phyloP scores from a whole-genome alignment of 1,140 invertebrate genomes.

The Drosophila serrata region DNA sequence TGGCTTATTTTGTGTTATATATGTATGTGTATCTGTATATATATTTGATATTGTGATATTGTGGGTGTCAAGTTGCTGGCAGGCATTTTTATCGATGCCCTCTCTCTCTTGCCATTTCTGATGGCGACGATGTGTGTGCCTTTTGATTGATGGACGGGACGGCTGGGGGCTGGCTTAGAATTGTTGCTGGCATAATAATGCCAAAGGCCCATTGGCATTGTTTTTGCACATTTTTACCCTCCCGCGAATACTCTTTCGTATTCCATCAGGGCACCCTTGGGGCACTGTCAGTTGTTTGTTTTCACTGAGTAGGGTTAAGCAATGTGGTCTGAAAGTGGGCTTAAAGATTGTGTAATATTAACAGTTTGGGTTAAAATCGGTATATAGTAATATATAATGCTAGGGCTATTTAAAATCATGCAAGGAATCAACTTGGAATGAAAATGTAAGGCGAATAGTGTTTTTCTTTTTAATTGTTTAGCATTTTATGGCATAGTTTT shows the following conservation, averaged over 20 bases:
- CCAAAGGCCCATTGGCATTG: slow-evolving; percentile 17
- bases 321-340: not conserved
- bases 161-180: slow-evolving; percentile 31
- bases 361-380: not conserved
- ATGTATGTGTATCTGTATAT: slow-evolving; percentile 9
- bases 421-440: not conserved
- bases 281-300: slow-evolving; percentile 16
- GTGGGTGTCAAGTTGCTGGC: slow-evolving; percentile 56
- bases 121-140: slow-evolving; percentile 37
- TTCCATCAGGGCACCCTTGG: slow-evolving; percentile 35
- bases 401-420: too few species aligned
- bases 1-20: slow-evolving; percentile 23
- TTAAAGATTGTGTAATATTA: not conserved
- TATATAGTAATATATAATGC: too few species aligned
- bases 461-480: not conserved
- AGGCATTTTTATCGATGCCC: slow-evolving; percentile 52
- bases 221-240: slow-evolving; percentile 12
- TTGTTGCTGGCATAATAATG: slow-evolving; percentile 39
- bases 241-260: slow-evolving; percentile 7
- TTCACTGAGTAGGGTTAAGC: slow-evolving; percentile 11
- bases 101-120: slow-evolving; percentile 9
- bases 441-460: not conserved
- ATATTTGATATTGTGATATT: slow-evolving; percentile 51
- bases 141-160: slow-evolving; percentile 59
- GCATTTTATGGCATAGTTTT: not conserved